Base-by-base conservation (phyloP, 2,888 invertebrate genomes). In the Palloptera scutellata region DNA sequence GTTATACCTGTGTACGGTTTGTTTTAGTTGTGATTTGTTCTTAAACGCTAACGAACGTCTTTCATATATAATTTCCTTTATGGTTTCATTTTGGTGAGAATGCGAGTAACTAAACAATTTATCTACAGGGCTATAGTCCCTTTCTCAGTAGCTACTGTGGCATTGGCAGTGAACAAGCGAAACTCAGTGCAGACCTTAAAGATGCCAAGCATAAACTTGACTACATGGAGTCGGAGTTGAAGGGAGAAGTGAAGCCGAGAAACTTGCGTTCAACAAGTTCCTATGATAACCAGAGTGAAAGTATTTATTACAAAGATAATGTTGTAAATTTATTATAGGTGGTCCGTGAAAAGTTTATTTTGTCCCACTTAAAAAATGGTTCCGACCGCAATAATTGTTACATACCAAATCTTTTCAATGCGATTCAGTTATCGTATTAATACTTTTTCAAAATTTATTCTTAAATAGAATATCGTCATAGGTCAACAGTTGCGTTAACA, bases 61-160 rank as follows among this genome's bases (percentile, higher is more conserved):
- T 30, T 30, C 30, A 30, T 30, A 4, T 30, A 30, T 4, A 4
- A 30, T 30, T 30, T 4, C 30, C 6, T 30, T 30, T 30, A 30
- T 30, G 6, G 30, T 30, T 30, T 4, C 30, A 30, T 30, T 30
- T 30, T 30, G 30, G 30, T 30, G 51, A 48, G 15, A 15, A 48
- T 48, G 15, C n/a, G 51, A 15, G 8, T 54, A 20, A 42, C 30
- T 30, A 42, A 11, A 12, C 13, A 30, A 30, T 30, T 30, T 30
- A 30, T 82, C 8, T 55, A 70, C 54, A 81, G 75, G 76, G 72
- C 70, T 15, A 51, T 78, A 41, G 74, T 72, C 19, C 74, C 75
- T 13, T 71, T 75, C 30, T 69, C 71, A 11, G 65, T 74, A 1
- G 71, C 76, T 43, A 75, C 77, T 11, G 68, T 75, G 5, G 73